Percentiles rank a stretch among this genome's conserved stretches.
These are phyloP conservation scores for Dicyrtoma fusca DNA, from an alignment of 2,888 invertebrate genomes.

Conservation along the genomic window DNA sequence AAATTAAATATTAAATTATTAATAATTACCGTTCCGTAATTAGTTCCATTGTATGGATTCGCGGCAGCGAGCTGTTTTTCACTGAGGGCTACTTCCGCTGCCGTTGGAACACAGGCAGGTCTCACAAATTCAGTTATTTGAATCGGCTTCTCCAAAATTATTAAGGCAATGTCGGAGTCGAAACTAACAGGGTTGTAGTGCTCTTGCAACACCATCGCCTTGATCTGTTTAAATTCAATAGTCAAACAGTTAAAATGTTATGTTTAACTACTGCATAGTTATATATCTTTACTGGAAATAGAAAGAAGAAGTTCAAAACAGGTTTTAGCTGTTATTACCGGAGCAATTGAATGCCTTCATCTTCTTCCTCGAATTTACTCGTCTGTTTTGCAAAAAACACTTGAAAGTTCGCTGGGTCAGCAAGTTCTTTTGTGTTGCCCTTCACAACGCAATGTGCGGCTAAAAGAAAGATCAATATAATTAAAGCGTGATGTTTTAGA, in stretches of 20 bases:
- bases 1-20: too few species aligned
- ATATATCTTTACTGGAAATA: too few species aligned
- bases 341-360: background rate
- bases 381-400: background rate
- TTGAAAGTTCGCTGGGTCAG: background rate
- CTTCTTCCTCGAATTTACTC: background rate
- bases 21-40: conserved; percentile 5
- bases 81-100: background rate
- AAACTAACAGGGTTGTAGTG: background rate
- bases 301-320: too few species aligned
- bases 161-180: conserved; percentile 5
- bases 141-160: background rate
- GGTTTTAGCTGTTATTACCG: too few species aligned
- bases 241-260: too few species aligned
- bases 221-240: too few species aligned
- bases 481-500: too few species aligned
- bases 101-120: background rate
- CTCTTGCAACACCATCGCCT: background rate
- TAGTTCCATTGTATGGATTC: background rate
- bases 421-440: too few species aligned
- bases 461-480: too few species aligned
- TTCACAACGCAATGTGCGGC: too few species aligned
- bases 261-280: too few species aligned
- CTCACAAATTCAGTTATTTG: background rate
- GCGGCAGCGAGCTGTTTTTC: background rate